Percentiles rank a stretch among this genome's conserved stretches.
Evolutionary conservation across 2,888 invertebrate species (phyloP).

Genomic region (Eledone cirrhosa): DNA sequence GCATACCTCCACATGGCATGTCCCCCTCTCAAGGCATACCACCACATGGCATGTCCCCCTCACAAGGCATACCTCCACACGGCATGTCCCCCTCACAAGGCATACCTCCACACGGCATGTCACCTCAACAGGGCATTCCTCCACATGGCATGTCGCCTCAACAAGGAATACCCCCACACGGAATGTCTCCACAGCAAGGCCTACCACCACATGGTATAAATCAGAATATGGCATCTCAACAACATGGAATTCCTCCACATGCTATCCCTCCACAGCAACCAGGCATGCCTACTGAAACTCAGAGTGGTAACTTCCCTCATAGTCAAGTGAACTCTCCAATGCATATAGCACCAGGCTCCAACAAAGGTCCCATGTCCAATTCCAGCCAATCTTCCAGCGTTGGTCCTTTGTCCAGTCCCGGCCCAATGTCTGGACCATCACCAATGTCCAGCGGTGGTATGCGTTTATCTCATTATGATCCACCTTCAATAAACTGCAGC

Average conservation of each 20-base stretch:
- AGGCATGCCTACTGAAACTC: conserved; percentile 5
- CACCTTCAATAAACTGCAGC: conserved; percentile 42
- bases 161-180: not conserved
- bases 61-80: not conserved
- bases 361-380: conserved; percentile 59
- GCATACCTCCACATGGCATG: conserved; percentile 22
- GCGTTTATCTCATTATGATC: conserved; percentile 61
- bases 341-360: conserved; percentile 50
- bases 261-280: conserved; percentile 16
- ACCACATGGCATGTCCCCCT: not conserved
- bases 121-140: conserved; percentile 8
- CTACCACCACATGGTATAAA: not conserved
- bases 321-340: conserved; percentile 57
- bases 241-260: not conserved
- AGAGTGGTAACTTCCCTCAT: conserved; percentile 49
- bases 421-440: conserved; percentile 42
- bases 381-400: conserved; percentile 58
- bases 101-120: conserved; percentile 11
- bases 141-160: conserved; percentile 21
- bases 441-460: conserved; percentile 54
- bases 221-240: not conserved
- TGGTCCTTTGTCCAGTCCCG: conserved; percentile 50
- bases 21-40: not conserved
- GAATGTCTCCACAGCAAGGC: conserved; percentile 21
- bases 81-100: not conserved